Percentiles rank a stretch among this genome's conserved stretches.
Conservation (phyloP, 2,113 vertebrate genomes). For the human (Homo sapiens) region DNA sequence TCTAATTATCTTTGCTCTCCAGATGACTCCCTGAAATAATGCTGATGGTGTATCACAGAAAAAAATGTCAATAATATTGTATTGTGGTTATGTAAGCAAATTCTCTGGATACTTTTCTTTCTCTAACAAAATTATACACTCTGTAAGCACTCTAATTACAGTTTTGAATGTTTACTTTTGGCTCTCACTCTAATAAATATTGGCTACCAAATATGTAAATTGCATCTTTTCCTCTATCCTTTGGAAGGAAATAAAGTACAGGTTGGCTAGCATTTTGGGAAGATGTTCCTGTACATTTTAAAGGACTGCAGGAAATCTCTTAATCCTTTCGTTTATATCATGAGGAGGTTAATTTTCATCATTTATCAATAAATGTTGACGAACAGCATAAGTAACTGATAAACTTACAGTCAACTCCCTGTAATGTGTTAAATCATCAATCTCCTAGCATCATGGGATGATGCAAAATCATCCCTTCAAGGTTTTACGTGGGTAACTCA, state of each 20-base stretch:
- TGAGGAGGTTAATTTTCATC: neutral
- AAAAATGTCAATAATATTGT: neutral
- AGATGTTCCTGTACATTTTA: neutral
- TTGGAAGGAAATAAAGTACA: neutral
- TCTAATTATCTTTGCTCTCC: neutral
- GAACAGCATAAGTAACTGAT: neutral
- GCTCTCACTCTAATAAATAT: neutral
- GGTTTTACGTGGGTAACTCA: neutral
- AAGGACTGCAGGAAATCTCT: neutral
- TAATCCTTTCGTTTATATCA: neutral
- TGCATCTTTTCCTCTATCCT: neutral
- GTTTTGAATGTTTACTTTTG: constrained; percentile 14
- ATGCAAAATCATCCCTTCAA: neutral
- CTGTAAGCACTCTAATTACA: neutral
- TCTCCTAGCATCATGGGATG: neutral
- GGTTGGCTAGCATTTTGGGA: neutral
- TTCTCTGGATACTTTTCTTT: neutral
- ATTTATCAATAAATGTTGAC: neutral
- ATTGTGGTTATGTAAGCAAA: neutral
- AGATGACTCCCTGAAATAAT: neutral
- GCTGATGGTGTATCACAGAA: neutral
- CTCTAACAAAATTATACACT: neutral
- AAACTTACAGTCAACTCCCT: neutral
- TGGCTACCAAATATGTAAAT: neutral
- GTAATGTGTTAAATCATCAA: neutral